These are phyloP conservation scores for Anguilla pacifica DNA, from an alignment of 2,797 vertebrate genomes.

Conservation along the genomic window DNA sequence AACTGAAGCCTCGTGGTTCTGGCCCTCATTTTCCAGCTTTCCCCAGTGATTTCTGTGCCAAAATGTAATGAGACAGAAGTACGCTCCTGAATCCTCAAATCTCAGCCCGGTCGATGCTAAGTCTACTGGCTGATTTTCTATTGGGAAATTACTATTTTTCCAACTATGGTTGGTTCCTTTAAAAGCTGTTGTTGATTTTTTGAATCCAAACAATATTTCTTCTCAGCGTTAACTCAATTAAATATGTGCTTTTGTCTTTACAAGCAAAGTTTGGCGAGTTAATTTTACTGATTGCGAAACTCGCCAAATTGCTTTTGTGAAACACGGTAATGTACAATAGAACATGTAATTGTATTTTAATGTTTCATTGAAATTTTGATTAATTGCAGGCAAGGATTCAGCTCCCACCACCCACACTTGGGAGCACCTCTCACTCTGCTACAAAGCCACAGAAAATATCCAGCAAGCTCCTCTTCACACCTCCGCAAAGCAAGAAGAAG, in stretches of 20 bases:
- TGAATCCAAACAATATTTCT: not conserved
- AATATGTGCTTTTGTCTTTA: not conserved
- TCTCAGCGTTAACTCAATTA: not conserved
- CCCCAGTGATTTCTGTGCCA: not conserved
- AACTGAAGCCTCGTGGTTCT: not conserved
- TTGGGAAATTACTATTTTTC: not conserved
- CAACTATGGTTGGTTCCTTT: not conserved
- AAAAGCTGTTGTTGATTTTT: not conserved
- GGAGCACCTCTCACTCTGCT: not conserved
- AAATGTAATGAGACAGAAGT: not conserved
- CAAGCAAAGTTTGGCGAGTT: not conserved
- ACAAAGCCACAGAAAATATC: not conserved
- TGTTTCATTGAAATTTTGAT: not conserved
- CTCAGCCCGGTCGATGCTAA: not conserved
- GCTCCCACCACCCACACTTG: not conserved
- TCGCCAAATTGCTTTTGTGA: no score
- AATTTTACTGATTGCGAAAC: not conserved
- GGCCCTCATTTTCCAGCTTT: not conserved
- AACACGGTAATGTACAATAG: not conserved
- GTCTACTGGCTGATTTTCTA: not conserved
- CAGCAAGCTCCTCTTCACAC: not conserved
- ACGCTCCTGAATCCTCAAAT: not conserved
- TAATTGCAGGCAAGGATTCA: not conserved
- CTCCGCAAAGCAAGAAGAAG: not conserved
- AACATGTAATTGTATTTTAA: not conserved